These are phyloP conservation scores for Eristalinus aeneus DNA, from an alignment of 2,888 invertebrate genomes.

Conservation along the genomic window DNA sequence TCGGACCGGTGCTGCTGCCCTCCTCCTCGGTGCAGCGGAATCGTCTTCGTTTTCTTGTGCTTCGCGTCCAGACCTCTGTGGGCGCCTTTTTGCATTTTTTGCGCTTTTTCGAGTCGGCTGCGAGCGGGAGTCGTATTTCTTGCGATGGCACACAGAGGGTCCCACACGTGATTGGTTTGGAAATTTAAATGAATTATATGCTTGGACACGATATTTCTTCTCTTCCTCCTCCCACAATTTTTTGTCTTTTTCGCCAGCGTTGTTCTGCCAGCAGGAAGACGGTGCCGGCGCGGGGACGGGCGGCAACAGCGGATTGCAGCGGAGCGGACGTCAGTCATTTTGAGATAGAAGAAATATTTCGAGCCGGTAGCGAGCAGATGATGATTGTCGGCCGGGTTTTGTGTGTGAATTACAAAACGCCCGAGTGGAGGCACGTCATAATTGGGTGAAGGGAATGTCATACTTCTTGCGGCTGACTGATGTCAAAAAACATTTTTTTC, in stretches of 20 bases:
- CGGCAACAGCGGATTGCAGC: too few relatives aligned
- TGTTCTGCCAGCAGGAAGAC: neutral
- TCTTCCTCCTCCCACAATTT: constrained; percentile 56
- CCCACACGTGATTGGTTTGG: constrained; percentile 64
- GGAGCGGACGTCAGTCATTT: constrained; percentile 51
- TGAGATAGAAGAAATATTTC: constrained; percentile 26
- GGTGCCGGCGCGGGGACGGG: neutral
- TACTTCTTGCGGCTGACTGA: neutral
- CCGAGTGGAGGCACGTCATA: constrained; percentile 44
- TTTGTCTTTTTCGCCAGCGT: neutral
- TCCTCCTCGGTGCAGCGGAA: neutral
- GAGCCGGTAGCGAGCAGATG: constrained; percentile 24
- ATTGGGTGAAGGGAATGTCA: constrained; percentile 41
- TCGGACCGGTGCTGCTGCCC: neutral
- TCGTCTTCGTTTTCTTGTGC: neutral
- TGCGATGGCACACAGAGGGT: constrained; percentile 41
- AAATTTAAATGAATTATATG: constrained; percentile 64
- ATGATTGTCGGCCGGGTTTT: constrained; percentile 8
- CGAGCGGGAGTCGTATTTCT: constrained; percentile 35
- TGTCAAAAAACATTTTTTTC: constrained; percentile 13
- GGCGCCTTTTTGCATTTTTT: neutral
- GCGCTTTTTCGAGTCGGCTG: constrained; percentile 28
- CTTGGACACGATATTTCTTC: constrained; percentile 50
- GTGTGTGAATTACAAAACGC: constrained; percentile 30
- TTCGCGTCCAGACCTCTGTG: constrained; percentile 24